These are phyloP conservation scores for Vombatus ursinus DNA, from an alignment of 2,113 vertebrate species.

Conservation along the genomic window DNA sequence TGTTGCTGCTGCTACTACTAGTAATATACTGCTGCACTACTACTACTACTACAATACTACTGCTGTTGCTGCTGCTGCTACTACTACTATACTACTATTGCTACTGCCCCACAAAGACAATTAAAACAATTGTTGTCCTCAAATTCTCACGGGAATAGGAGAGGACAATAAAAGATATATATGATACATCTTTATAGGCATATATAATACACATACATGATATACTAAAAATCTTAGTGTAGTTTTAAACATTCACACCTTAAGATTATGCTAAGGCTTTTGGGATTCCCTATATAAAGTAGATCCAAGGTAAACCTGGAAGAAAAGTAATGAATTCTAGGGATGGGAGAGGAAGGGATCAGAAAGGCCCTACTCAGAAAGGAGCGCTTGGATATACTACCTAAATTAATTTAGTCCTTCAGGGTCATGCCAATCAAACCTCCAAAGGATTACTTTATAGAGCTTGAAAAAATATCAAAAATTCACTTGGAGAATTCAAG, in stretches of 20 bases:
- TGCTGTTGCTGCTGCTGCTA: too few relatives aligned
- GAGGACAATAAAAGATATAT: neutral
- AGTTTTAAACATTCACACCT: neutral
- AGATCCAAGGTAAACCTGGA: neutral
- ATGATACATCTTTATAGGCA: neutral
- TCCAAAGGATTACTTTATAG: neutral
- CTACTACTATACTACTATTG: too few relatives aligned
- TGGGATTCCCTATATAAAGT: neutral
- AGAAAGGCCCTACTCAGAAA: neutral
- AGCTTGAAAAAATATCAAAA: neutral
- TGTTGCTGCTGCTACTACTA: too few relatives aligned
- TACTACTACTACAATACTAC: too few relatives aligned
- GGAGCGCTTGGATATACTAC: neutral
- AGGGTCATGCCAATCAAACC: neutral
- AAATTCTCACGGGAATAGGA: neutral
- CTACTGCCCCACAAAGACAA: too few relatives aligned
- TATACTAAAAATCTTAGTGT: neutral
- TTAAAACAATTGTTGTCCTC: neutral
- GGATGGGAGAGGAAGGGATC: neutral
- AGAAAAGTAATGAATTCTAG: neutral
- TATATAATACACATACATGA: neutral
- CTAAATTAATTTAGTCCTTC: neutral
- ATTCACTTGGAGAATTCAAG: neutral
- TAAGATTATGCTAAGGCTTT: neutral
- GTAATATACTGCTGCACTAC: too few relatives aligned